Conservation (phyloP, 2,888 invertebrate genomes). For the Archips crataeganus region DNA sequence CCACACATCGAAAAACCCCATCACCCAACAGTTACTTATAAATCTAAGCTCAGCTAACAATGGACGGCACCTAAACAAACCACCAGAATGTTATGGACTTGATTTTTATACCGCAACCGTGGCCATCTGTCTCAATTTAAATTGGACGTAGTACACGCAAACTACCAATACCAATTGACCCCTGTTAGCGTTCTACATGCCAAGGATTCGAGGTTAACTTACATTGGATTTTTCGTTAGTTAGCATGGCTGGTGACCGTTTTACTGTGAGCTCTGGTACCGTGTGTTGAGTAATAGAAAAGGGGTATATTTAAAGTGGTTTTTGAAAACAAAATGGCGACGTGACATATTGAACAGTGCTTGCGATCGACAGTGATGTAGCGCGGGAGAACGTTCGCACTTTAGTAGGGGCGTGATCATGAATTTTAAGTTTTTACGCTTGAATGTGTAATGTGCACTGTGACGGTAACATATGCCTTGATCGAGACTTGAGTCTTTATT, state of each 20-base stretch:
- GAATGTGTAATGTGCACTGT: neutral
- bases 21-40: neutral
- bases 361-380: slow-evolving; percentile 47
- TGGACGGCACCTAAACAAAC: neutral
- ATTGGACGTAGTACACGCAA: slow-evolving; percentile 28
- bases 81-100: slow-evolving; percentile 6
- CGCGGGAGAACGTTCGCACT: slow-evolving; percentile 42
- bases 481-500: neutral
- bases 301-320: slow-evolving; percentile 4
- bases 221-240: neutral
- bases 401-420: slow-evolving; percentile 25
- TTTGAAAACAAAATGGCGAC: slow-evolving; percentile 46
- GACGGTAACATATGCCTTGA: slow-evolving; percentile 3
- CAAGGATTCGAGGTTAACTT: neutral
- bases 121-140: slow-evolving; percentile 28
- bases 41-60: slow-evolving; percentile 4
- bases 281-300: neutral
- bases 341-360: slow-evolving; percentile 48
- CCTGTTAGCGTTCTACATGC: neutral
- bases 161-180: neutral
- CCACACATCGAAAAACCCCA: slow-evolving; percentile 4
- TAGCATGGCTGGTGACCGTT: neutral
- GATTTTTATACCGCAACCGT: neutral
- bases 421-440: slow-evolving; percentile 34
- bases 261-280: slow-evolving; percentile 2